Evolutionary conservation across 2,113 vertebrate genomes (phyloP).

Genomic region (Rissa tridactyla): DNA sequence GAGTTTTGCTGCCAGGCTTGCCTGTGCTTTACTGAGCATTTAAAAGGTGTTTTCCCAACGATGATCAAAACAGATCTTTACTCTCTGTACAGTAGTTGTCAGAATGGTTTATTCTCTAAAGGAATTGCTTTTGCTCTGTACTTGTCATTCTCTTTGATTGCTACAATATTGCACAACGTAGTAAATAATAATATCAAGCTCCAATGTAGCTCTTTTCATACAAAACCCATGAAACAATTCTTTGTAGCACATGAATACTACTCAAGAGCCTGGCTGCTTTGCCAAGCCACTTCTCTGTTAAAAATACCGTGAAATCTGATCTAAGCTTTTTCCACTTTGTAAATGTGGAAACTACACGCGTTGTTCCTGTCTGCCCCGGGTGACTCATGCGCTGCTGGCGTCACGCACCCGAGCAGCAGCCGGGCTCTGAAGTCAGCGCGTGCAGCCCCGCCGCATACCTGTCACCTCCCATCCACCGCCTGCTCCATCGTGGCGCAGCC

Average conservation of each 20-base stretch:
- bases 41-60: neutral
- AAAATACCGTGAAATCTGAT: neutral
- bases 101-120: neutral
- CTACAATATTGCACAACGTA: neutral
- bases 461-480: neutral
- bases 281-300: neutral
- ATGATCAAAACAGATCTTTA: neutral
- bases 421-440: neutral
- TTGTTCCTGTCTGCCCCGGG: neutral
- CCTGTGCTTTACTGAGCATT: neutral
- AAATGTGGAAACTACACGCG: neutral
- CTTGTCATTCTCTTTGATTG: neutral
- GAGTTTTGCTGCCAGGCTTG: neutral
- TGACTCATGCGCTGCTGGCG: slow-evolving; percentile 51
- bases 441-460: neutral
- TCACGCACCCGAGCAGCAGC: neutral
- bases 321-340: neutral
- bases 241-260: neutral
- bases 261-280: neutral
- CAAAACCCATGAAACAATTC: neutral
- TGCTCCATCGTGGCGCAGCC: neutral
- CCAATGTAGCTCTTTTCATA: neutral
- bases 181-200: neutral
- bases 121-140: neutral
- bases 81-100: neutral